These are phyloP conservation scores for Thalassarche chlororhynchos DNA, from an alignment of 2,113 vertebrate genomes.

Conservation along the genomic window DNA sequence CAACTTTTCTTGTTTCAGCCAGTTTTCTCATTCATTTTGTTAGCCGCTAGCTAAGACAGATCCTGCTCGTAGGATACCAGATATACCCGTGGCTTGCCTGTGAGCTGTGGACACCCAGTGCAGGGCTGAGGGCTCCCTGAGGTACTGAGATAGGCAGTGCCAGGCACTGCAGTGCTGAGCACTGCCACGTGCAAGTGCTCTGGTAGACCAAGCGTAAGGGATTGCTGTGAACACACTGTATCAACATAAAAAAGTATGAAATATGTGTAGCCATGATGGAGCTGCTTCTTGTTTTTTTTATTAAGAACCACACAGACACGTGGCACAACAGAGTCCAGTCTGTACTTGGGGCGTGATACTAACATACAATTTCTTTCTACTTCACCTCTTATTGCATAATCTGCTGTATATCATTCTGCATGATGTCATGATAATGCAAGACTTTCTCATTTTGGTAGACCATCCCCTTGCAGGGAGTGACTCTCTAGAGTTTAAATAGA, in stretches of 20 bases:
- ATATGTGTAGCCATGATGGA: background rate
- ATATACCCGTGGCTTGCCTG: rapidly evolving
- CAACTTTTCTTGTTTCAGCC: background rate
- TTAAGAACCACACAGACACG: rapidly evolving
- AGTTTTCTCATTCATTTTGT: background rate
- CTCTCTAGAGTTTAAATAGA: background rate
- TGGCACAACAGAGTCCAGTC: background rate
- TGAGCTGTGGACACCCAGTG: background rate
- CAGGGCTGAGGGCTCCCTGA: background rate
- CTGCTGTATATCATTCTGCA: background rate
- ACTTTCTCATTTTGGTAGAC: background rate
- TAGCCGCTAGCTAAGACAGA: background rate
- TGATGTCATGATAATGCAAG: background rate
- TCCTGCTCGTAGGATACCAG: background rate
- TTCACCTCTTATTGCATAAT: background rate
- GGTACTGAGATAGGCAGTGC: background rate
- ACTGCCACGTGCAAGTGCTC: background rate
- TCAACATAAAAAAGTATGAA: background rate
- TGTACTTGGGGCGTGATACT: background rate
- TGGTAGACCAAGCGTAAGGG: background rate
- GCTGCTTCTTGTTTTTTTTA: background rate
- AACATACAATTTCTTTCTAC: background rate
- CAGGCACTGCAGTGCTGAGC: background rate
- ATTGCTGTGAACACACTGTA: background rate
- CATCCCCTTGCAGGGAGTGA: background rate